Evolutionary conservation across 1,140 invertebrate genomes (phyloP).

Genomic region (Lasioglossum albipes): DNA sequence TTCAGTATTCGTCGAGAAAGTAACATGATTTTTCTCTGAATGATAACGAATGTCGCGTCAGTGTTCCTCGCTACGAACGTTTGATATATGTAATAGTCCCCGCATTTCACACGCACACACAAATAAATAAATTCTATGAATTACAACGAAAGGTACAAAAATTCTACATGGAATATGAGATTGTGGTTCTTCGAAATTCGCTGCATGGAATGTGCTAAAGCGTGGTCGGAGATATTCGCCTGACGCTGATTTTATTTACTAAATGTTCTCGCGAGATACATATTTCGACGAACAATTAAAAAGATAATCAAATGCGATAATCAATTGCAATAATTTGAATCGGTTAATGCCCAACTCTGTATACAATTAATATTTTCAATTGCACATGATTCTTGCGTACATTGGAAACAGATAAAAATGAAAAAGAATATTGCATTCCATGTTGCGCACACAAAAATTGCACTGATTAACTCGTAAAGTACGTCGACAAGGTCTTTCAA

Average conservation of each 20-base stretch:
- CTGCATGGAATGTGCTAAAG: constrained; percentile 63
- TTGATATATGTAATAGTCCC: neutral
- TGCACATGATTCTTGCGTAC: too few relatives aligned
- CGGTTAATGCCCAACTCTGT: too few relatives aligned
- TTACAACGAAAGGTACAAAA: constrained; percentile 67
- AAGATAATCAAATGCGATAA: too few relatives aligned
- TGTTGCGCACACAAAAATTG: too few relatives aligned
- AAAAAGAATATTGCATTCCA: too few relatives aligned
- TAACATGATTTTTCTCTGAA: neutral
- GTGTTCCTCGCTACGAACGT: constrained; percentile 11
- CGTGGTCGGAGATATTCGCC: neutral
- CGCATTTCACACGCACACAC: constrained; percentile 35
- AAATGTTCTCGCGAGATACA: neutral
- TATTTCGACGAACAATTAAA: neutral
- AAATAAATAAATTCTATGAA: constrained; percentile 64
- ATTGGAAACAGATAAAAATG: too few relatives aligned
- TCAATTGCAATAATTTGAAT: too few relatives aligned
- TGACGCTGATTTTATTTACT: too few relatives aligned
- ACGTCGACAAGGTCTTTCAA: neutral
- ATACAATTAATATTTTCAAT: too few relatives aligned
- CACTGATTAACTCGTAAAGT: neutral
- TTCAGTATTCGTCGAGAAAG: neutral
- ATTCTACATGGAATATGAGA: constrained; percentile 69
- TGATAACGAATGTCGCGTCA: too few relatives aligned
- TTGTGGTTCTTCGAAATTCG: constrained; percentile 47